Evolutionary conservation across 2,888 invertebrate species (phyloP).

Genomic region (Harpalus rubripes): DNA sequence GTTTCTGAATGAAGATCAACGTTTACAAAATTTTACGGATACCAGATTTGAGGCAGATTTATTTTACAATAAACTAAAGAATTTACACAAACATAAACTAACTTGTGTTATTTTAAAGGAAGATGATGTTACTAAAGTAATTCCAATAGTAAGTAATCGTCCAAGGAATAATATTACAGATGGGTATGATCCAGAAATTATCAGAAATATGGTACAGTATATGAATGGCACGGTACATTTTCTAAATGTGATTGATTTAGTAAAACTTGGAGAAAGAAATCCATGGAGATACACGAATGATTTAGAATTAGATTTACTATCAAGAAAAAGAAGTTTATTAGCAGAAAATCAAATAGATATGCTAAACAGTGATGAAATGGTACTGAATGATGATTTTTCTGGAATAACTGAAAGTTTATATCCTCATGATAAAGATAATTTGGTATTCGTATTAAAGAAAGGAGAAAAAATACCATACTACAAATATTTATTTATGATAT

Average conservation of each 20-base stretch:
- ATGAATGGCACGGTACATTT: constrained; percentile 53
- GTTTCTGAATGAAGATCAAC: constrained; percentile 21
- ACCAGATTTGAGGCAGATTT: constrained; percentile 15
- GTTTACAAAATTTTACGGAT: constrained; percentile 56
- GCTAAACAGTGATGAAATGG: constrained; percentile 61
- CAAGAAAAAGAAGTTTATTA: constrained; percentile 37
- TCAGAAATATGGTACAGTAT: constrained; percentile 39
- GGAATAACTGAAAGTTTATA: constrained; percentile 62
- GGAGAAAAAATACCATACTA: constrained; percentile 60
- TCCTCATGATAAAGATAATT: constrained; percentile 62
- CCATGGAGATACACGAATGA: constrained; percentile 62
- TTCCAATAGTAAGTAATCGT: not conserved
- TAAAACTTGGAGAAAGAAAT: constrained; percentile 58
- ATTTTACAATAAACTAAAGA: constrained; percentile 58
- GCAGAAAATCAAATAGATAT: constrained; percentile 57
- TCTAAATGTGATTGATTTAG: constrained; percentile 37
- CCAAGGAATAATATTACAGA: constrained; percentile 16
- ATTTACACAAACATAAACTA: constrained; percentile 55
- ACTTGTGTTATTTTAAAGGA: constrained; percentile 54
- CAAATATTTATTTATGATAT: constrained; percentile 58
- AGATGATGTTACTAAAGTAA: constrained; percentile 56
- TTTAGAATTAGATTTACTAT: constrained; percentile 3
- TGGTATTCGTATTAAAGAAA: constrained; percentile 35
- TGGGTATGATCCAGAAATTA: constrained; percentile 55
- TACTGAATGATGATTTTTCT: constrained; percentile 57